Base-by-base conservation (phyloP, 2,797 vertebrate species). In the Myiotriccus ornatus region DNA sequence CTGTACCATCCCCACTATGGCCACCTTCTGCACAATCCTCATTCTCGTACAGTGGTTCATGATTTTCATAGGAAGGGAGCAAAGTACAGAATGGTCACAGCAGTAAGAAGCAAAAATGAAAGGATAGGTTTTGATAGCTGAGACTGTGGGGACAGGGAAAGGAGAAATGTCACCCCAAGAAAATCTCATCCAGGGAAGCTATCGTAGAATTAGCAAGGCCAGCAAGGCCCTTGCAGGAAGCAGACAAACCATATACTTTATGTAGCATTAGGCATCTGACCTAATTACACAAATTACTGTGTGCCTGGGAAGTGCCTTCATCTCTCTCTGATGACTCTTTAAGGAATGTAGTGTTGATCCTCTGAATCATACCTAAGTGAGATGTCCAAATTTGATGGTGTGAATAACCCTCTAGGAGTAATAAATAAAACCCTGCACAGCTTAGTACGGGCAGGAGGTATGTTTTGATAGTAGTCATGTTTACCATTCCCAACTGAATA, bases 321-420 rank as follows among this genome's bases (percentile, higher is more conserved):
- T 44, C 25, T 79, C 63, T 76, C 57, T 78, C 55, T 89, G 23
- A 84, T 90, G 70, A 80, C 52, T 87, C 68, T 83, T n/a, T 77
- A 49, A 67, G 43, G 52, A 92, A 92, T 4, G 6, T 39, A 49
- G 83, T 63, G 70, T 79, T 92, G 71, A 91, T 74, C 44, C 52
- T 85, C 60, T 93, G 89, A 95, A 91, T 93, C 81, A 95, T 60
- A 93, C 55, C 46, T 90, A 82, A 94, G 78, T 78, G 47, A 96
- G 59, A 89, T 89, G 70, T 91, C 56, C 91, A 93, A 92, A 84
- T 92, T 34, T 87, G 87, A 76, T 82, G 56, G 52, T 67, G 78
- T 89, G 84, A 93, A 87, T 87, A 94, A 94, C 64, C 47, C 70
- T 79, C 25, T 27, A 92, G 86, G 77, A 89, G 76, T 63, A 94